Percentiles rank a stretch among this genome's conserved stretches.
Conservation (phyloP, 2,797 vertebrate genomes). For the Macroramphosus scolopax region DNA sequence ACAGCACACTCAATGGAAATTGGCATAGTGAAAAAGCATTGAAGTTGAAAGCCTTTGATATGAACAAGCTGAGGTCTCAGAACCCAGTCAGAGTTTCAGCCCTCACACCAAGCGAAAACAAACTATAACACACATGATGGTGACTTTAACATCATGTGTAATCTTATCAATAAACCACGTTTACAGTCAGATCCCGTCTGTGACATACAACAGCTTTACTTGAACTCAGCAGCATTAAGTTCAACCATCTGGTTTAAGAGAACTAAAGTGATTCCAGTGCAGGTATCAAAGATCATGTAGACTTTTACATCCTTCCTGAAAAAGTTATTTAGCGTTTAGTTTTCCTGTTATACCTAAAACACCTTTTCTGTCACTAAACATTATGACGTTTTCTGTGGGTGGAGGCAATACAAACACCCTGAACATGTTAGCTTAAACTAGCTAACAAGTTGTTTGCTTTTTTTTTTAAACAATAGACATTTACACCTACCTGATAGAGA, state of each 20-base stretch:
- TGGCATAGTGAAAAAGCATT: slow-evolving; percentile 19
- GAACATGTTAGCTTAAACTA: too few relatives aligned
- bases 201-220: slow-evolving; percentile 15
- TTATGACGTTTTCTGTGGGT: too few relatives aligned
- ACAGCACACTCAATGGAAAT: slow-evolving; percentile 14
- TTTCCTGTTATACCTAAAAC: neutral
- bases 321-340: neutral
- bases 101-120: slow-evolving; percentile 19
- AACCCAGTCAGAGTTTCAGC: slow-evolving; percentile 26
- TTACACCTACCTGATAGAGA: too few relatives aligned
- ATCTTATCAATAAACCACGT: slow-evolving; percentile 29
- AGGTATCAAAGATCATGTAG: slow-evolving; percentile 12
- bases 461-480: too few relatives aligned
- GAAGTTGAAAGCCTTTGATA: slow-evolving; percentile 24
- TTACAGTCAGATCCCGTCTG: slow-evolving; percentile 17
- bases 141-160: slow-evolving; percentile 32
- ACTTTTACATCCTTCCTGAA: slow-evolving; percentile 6
- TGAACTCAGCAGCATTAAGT: slow-evolving; percentile 16
- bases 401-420: too few relatives aligned
- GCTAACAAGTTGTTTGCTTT: too few relatives aligned
- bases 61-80: slow-evolving; percentile 28
- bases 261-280: slow-evolving; percentile 3
- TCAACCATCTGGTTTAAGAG: slow-evolving; percentile 1
- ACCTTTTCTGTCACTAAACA: neutral
- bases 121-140: slow-evolving; percentile 25